Percentiles rank a stretch among this genome's conserved stretches.
Conservation (phyloP, 2,888 invertebrate genomes). For the Rugalucina vietnamica region DNA sequence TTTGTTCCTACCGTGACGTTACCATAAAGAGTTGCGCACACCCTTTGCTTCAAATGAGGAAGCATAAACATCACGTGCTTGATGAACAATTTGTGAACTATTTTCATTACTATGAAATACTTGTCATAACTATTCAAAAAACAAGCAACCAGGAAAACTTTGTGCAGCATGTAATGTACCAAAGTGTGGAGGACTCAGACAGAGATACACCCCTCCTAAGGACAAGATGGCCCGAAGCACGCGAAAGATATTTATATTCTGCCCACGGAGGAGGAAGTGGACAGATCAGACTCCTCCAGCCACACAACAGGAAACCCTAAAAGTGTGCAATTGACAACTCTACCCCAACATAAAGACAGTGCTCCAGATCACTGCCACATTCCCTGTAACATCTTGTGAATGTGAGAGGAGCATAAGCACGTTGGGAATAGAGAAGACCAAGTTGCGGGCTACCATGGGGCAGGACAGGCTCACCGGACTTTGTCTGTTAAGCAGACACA, state of each 20-base stretch:
- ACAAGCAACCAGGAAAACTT: slow-evolving; percentile 8
- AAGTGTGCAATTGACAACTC: background rate
- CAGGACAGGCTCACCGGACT: background rate
- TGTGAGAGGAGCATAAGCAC: background rate
- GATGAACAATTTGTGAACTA: too few species aligned
- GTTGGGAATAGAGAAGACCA: background rate
- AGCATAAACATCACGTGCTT: too few species aligned
- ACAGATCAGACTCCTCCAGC: too few species aligned
- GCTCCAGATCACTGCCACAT: background rate
- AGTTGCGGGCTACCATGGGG: background rate
- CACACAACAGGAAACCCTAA: too few species aligned
- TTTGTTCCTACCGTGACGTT: too few species aligned
- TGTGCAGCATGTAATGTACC: slow-evolving; percentile 17
- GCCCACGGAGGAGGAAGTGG: too few species aligned
- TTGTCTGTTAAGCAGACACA: background rate
- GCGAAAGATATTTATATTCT: slow-evolving; percentile 13
- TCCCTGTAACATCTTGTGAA: background rate
- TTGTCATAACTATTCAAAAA: too few species aligned
- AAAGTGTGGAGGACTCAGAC: slow-evolving; percentile 27
- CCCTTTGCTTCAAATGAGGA: too few species aligned
- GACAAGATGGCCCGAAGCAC: background rate
- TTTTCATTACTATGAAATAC: too few species aligned
- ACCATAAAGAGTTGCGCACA: too few species aligned
- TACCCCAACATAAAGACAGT: background rate
- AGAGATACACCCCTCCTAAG: slow-evolving; percentile 24